phyloP scores from a whole-genome alignment of 2,888 invertebrate genomes.

The Melanostoma mellinum region DNA sequence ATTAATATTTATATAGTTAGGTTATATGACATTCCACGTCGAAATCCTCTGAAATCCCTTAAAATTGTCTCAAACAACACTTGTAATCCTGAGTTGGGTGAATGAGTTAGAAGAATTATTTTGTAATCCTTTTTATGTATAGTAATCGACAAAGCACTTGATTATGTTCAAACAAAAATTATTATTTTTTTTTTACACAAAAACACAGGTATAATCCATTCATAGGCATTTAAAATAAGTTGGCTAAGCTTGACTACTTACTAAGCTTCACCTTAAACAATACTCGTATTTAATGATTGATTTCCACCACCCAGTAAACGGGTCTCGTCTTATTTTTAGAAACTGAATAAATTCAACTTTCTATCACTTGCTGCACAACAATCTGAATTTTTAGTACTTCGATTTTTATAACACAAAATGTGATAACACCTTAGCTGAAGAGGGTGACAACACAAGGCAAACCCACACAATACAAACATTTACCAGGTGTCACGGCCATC shows the following conservation, averaged over 20 bases:
- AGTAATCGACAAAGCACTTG: slow-evolving; percentile 52
- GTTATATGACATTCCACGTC: slow-evolving; percentile 17
- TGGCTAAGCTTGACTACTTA: too few relatives aligned
- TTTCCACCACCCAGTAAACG: not conserved
- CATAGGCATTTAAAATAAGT: too few relatives aligned
- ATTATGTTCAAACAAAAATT: slow-evolving; percentile 22
- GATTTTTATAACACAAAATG: slow-evolving; percentile 24
- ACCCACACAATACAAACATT: slow-evolving; percentile 19
- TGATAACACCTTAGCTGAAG: slow-evolving; percentile 22
- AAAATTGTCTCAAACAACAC: slow-evolving; percentile 60
- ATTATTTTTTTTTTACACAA: not conserved
- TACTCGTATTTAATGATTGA: too few relatives aligned
- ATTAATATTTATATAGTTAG: slow-evolving; percentile 8
- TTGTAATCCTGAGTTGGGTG: slow-evolving; percentile 72
- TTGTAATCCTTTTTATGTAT: slow-evolving; percentile 1
- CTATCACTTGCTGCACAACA: not conserved
- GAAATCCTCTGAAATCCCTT: slow-evolving; percentile 41
- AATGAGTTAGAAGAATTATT: slow-evolving; percentile 35
- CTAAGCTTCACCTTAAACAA: too few relatives aligned
- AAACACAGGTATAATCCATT: too few relatives aligned
- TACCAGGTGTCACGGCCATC: slow-evolving; percentile 33
- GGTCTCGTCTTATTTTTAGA: not conserved
- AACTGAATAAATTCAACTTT: slow-evolving; percentile 1
- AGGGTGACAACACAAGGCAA: slow-evolving; percentile 27
- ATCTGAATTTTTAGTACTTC: not conserved